Evolutionary conservation across 2,888 invertebrate genomes (phyloP).

Genomic region (Bugulina stolonifera): DNA sequence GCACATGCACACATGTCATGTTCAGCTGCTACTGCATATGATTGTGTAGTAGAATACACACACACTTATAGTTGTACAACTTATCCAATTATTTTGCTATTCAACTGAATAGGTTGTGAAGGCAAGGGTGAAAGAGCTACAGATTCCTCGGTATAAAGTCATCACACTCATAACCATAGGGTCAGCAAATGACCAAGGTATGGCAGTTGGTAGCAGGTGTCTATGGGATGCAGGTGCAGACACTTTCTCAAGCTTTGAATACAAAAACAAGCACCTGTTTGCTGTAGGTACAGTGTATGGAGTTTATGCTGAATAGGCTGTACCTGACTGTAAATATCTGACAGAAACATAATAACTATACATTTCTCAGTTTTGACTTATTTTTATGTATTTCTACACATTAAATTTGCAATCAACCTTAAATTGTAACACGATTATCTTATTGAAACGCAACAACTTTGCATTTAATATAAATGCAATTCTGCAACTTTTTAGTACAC

Average conservation of each 20-base stretch:
- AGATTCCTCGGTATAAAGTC: conserved; percentile 49
- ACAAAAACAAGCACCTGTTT: conserved; percentile 47
- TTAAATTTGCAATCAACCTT: too few species aligned
- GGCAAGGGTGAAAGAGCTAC: conserved; percentile 48
- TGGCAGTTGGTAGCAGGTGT: conserved; percentile 48
- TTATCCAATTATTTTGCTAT: background rate
- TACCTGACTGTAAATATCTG: background rate
- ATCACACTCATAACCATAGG: conserved; percentile 50
- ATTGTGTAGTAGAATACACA: too few species aligned
- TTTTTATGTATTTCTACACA: too few species aligned
- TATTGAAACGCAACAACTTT: too few species aligned
- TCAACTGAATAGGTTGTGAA: conserved; percentile 42
- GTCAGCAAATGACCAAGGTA: conserved; percentile 43
- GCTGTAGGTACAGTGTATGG: conserved; percentile 50
- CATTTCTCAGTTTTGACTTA: too few species aligned
- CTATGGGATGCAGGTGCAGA: conserved; percentile 48
- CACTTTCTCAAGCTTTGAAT: conserved; percentile 46
- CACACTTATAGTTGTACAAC: too few species aligned
- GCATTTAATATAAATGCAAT: too few species aligned
- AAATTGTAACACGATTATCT: too few species aligned
- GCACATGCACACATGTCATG: too few species aligned
- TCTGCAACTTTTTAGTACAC: too few species aligned
- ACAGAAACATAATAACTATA: too few species aligned
- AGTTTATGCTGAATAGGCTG: conserved; percentile 43
- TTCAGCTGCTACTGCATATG: too few species aligned